Evolutionary conservation across 1,140 invertebrate species (phyloP).

Genomic region (Drosophila ficusphila): DNA sequence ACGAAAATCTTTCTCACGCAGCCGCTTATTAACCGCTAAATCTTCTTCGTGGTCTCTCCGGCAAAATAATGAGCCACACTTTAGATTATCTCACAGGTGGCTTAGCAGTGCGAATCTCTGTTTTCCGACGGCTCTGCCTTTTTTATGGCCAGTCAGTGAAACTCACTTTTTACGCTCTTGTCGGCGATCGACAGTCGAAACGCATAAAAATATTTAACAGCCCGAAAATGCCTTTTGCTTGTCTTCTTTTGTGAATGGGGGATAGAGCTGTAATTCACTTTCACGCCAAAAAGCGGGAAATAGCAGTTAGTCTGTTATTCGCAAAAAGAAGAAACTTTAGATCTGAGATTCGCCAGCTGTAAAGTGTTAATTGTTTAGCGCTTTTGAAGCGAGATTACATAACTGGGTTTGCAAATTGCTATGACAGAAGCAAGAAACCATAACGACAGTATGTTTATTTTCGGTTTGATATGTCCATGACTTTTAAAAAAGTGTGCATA

Average conservation of each 20-base stretch:
- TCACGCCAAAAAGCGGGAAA: constrained; percentile 34
- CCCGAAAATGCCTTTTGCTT: constrained; percentile 34
- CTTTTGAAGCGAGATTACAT: constrained; percentile 24
- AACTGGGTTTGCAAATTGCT: constrained; percentile 34
- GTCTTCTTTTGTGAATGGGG: constrained; percentile 36
- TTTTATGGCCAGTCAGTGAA: constrained; percentile 42
- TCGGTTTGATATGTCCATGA: constrained; percentile 15
- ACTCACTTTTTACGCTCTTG: constrained; percentile 32
- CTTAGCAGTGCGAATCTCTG: constrained; percentile 12
- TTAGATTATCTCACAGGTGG: constrained; percentile 73
- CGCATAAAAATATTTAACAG: constrained; percentile 36
- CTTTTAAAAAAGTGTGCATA: background rate
- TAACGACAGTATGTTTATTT: constrained; percentile 4
- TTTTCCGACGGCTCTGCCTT: background rate
- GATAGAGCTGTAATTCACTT: constrained; percentile 31
- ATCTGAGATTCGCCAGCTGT: constrained; percentile 30
- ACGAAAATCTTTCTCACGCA: constrained; percentile 65
- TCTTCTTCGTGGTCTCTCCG: constrained; percentile 38
- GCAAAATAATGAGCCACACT: constrained; percentile 55
- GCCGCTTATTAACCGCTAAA: constrained; percentile 70
- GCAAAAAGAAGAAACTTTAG: constrained; percentile 4
- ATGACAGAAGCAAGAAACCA: constrained; percentile 11
- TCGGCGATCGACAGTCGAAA: constrained; percentile 38
- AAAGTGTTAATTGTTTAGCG: constrained; percentile 53
- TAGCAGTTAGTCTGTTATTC: constrained; percentile 30